Base-by-base conservation (phyloP, 35 echinoderm and acorn worm genomes). In the Apostichopus parvimensis region DNA sequence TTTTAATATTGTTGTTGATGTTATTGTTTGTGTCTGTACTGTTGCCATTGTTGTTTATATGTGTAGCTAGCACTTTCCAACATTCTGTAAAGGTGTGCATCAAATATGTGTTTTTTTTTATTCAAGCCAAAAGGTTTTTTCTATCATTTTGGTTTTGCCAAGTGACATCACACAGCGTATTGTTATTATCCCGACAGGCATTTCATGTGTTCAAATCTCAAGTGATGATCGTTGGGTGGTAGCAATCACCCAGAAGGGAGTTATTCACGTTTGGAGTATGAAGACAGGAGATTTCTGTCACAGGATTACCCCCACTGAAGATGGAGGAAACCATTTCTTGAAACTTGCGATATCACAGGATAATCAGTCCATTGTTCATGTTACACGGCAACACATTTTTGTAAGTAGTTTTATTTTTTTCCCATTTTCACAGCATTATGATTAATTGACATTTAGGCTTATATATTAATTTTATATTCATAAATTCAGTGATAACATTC, bases 221-320 rank as follows among this genome's bases (percentile, higher is more conserved):
- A 9, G 55, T 60, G 87, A 97, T 77, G 80, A 93, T 34, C 62
- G 88, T 23, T 95, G 93, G 91, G 66, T 94, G 25, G 95, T 92
- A 14, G 91, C 80, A 20, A 78, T 89, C 12, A 72, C 87, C 4
- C 65, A 90, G 58, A 45, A 91, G 53, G 79, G 80, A 12, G 77
- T 15, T 57, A 78, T 97, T 23, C 91, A 93, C 71, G 87, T 93
- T 3, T 97, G 95, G 95, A 94, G 93, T 23, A 76, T 95, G 65
- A 81, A 86, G 55, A 97, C 90, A 77, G 93, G 95, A 77, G 95
- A 97, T 22, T 91, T 80, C 6, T 88, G 14, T 57, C 90, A 92
- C 23, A 62, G 64, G 76, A 90, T 91, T 17, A n/a, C 7, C 17
- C 56, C 25, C 5, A 6, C 28, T 24, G 24, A 56, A 56, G 79